Evolutionary conservation across 2,797 vertebrate genomes (phyloP).

Genomic region (Chrysocyon brachyurus): DNA sequence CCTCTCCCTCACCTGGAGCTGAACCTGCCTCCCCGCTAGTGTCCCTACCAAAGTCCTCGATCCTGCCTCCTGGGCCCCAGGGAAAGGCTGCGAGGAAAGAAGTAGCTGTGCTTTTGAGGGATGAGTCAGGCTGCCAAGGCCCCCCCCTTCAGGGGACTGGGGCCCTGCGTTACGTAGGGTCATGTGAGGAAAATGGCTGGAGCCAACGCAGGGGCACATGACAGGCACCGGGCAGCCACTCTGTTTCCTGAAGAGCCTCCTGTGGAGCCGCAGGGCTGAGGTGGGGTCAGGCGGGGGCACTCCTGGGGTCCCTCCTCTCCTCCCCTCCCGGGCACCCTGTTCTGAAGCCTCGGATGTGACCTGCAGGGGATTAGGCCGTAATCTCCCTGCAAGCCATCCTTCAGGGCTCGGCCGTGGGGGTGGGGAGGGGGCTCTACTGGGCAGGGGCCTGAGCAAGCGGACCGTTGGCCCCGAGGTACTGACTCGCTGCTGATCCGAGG

Average conservation of each 20-base stretch:
- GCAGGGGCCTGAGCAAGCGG: background rate
- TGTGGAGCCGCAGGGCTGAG: background rate
- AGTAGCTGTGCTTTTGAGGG: background rate
- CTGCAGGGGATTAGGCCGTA: conserved; percentile 53
- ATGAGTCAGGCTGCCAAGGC: conserved; percentile 33
- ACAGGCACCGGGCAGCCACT: background rate
- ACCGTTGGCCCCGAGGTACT: background rate
- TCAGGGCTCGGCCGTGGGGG: background rate
- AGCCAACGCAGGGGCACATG: background rate
- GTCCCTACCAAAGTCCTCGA: background rate
- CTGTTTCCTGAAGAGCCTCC: background rate
- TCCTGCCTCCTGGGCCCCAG: background rate
- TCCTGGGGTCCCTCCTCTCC: background rate
- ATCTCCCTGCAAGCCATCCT: conserved; percentile 48
- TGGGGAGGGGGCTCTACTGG: background rate
- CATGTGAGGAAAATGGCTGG: conserved; percentile 38
- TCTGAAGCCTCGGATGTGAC: background rate
- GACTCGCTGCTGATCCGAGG: background rate
- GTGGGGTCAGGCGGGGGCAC: background rate
- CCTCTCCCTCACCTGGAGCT: background rate
- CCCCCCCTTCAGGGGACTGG: background rate
- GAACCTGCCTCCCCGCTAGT: background rate
- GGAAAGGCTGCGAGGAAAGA: background rate
- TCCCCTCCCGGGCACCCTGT: background rate
- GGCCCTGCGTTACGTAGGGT: background rate